phyloP scores from a whole-genome alignment of 2,797 vertebrate genomes.

The Nothura maculosa region DNA sequence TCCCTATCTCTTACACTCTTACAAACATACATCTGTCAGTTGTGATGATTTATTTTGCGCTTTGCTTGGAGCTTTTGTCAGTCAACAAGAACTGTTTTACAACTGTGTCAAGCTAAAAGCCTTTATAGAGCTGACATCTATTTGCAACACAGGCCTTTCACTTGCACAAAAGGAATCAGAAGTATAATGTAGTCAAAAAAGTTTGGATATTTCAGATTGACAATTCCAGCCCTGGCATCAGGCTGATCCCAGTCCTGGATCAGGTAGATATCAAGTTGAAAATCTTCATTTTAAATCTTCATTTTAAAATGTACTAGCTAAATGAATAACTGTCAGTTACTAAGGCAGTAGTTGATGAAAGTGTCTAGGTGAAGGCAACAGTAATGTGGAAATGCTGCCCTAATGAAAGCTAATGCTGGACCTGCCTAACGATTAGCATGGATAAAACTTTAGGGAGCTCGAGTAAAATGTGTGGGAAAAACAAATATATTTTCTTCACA shows the following conservation, averaged over 20 bases:
- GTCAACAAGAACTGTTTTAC: background rate
- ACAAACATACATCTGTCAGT: background rate
- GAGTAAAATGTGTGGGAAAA: background rate
- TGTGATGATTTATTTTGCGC: background rate
- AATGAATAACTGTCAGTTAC: background rate
- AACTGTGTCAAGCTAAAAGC: background rate
- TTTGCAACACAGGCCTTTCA: conserved; percentile 10
- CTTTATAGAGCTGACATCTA: background rate
- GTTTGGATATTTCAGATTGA: background rate
- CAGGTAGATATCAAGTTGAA: no score
- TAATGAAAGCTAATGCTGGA: background rate
- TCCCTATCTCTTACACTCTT: background rate
- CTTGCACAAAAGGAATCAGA: background rate
- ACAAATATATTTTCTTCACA: accelerated
- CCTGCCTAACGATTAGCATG: background rate
- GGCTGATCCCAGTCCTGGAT: no score
- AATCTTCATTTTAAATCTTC: background rate
- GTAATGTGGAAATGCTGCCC: background rate
- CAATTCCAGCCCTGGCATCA: background rate
- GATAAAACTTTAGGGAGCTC: background rate
- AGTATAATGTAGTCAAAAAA: background rate
- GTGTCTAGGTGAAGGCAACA: background rate
- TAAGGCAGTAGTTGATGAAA: background rate
- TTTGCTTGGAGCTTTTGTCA: background rate
- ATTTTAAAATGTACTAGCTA: background rate